Percentiles rank a stretch among this genome's conserved stretches.
Evolutionary conservation across 2,113 vertebrate species (phyloP).

Genomic region (Ochotona princeps): DNA sequence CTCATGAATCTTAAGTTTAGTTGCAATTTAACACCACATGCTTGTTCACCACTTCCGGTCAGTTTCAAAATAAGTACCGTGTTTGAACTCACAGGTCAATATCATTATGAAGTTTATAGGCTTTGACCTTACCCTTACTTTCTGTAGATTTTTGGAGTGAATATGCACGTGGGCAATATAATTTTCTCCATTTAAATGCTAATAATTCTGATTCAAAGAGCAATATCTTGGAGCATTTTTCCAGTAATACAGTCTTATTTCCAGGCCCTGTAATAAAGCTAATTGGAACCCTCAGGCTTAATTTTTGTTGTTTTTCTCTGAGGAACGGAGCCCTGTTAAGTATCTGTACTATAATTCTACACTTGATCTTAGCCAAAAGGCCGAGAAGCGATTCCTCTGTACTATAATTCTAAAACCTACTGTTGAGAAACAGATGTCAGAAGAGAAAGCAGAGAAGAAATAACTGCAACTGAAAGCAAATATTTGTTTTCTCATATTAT

Average conservation of each 20-base stretch:
- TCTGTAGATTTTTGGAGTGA: not conserved
- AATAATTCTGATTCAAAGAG: constrained; percentile 22
- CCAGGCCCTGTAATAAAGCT: constrained; percentile 52
- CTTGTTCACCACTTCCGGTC: not conserved
- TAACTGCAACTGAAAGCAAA: constrained; percentile 26
- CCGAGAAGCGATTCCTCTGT: too few species aligned
- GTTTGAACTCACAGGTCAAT: not conserved
- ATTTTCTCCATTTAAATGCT: constrained; percentile 24
- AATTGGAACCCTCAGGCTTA: constrained; percentile 48
- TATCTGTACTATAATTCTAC: constrained; percentile 49
- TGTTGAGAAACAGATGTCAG: constrained; percentile 64
- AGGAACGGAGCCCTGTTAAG: constrained; percentile 50
- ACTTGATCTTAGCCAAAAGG: too few species aligned
- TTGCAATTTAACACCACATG: not conserved
- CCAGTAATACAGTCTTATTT: constrained; percentile 36
- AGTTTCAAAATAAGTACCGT: not conserved
- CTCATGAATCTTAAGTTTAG: not conserved
- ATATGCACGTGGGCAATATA: not conserved
- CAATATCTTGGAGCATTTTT: constrained; percentile 20
- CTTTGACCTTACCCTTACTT: not conserved
- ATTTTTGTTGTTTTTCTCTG: constrained; percentile 64
- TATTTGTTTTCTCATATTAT: constrained; percentile 62
- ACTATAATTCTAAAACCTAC: constrained; percentile 43
- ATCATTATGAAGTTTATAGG: not conserved
- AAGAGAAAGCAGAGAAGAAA: constrained; percentile 50